Percentiles rank a stretch among this genome's conserved stretches.
Evolutionary conservation across 2,888 invertebrate species (phyloP).

Genomic region (Sarcophaga rosellei): DNA sequence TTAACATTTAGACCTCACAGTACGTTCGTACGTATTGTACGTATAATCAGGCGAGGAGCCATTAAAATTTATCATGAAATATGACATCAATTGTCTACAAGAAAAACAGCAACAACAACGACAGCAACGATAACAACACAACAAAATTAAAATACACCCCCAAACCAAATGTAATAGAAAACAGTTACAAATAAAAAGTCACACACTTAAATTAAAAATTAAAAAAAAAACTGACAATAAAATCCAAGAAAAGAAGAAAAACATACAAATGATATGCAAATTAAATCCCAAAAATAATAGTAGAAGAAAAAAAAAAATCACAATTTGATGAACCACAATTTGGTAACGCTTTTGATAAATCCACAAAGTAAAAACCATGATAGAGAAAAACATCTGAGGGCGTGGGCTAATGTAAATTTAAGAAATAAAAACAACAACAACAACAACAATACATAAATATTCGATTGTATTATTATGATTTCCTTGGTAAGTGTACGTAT

Average conservation of each 20-base stretch:
- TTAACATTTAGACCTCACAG: constrained; percentile 52
- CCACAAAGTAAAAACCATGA: neutral
- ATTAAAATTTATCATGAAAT: constrained; percentile 54
- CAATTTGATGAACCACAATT: neutral
- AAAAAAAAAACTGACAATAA: constrained; percentile 22
- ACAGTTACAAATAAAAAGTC: constrained; percentile 46
- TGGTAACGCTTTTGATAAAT: neutral
- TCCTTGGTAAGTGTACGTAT: constrained; percentile 39
- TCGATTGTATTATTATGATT: constrained; percentile 53
- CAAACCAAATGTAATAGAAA: constrained; percentile 19
- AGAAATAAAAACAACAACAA: constrained; percentile 9
- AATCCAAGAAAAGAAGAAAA: constrained; percentile 18
- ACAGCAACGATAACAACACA: constrained; percentile 7
- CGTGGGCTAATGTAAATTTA: constrained; percentile 77
- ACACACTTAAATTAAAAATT: constrained; percentile 47
- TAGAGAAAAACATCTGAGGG: constrained; percentile 71
- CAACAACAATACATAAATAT: constrained; percentile 16
- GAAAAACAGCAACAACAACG: neutral
- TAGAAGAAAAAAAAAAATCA: neutral
- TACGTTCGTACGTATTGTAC: neutral
- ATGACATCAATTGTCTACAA: constrained; percentile 35
- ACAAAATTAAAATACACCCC: constrained; percentile 34
- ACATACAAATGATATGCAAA: constrained; percentile 66
- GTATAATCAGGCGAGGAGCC: neutral
- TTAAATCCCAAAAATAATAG: constrained; percentile 39